Evolutionary conservation across 1,140 invertebrate genomes (phyloP).

Genomic region (Caenorhabditis tropicalis): DNA sequence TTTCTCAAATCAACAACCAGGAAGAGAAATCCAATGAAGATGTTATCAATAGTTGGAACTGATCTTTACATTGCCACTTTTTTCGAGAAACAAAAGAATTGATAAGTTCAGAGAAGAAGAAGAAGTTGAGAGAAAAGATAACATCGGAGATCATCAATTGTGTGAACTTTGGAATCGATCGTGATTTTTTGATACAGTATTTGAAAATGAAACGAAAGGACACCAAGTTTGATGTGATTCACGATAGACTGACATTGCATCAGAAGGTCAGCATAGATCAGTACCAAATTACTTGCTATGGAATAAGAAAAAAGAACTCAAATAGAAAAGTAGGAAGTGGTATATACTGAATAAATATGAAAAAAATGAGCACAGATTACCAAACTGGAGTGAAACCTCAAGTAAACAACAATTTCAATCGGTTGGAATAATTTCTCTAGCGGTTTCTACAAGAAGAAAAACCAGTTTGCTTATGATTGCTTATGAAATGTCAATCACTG

Average conservation of each 20-base stretch:
- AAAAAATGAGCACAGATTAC: not conserved
- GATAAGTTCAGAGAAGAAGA: constrained; percentile 27
- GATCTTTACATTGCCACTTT: not conserved
- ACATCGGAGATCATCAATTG: not conserved
- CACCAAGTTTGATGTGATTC: not conserved
- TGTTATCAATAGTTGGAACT: constrained; percentile 13
- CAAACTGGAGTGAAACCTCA: too few species aligned
- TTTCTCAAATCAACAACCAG: not conserved
- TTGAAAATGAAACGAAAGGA: not conserved
- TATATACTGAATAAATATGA: not conserved
- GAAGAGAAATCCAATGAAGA: not conserved
- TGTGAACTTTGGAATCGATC: not conserved
- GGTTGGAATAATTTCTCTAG: too few species aligned
- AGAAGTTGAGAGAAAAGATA: not conserved
- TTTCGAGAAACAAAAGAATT: not conserved
- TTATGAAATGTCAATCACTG: too few species aligned
- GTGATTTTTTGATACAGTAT: constrained; percentile 9
- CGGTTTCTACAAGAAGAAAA: too few species aligned
- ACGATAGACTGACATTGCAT: not conserved
- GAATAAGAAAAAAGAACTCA: not conserved
- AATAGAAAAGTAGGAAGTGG: not conserved
- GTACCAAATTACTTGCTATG: not conserved
- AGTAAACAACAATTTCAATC: too few species aligned
- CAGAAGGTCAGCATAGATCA: constrained; percentile 32
- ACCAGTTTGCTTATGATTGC: too few species aligned